Conservation (phyloP, 2,888 invertebrate species). For the Eristalis tenax region DNA sequence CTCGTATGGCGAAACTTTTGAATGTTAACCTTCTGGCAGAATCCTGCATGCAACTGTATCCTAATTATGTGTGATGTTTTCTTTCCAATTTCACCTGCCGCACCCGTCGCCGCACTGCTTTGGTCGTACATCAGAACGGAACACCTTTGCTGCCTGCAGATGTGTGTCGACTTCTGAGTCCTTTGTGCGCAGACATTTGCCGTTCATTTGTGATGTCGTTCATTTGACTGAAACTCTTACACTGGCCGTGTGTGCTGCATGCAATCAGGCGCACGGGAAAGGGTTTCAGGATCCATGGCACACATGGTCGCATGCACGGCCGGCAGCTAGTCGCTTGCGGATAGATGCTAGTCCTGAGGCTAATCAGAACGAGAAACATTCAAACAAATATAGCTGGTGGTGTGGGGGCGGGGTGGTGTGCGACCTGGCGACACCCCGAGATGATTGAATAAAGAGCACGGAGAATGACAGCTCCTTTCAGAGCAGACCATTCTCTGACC, state of each 20-base stretch:
- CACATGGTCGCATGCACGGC: not conserved
- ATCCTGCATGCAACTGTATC: conserved; percentile 33
- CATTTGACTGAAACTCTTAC: conserved; percentile 25
- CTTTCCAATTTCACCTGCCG: not conserved
- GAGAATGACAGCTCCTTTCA: conserved; percentile 3
- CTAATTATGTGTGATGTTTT: conserved; percentile 54
- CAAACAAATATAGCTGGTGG: too few relatives aligned
- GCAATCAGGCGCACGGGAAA: not conserved
- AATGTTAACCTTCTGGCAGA: conserved; percentile 10
- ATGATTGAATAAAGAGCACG: conserved; percentile 20
- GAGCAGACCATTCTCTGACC: not conserved
- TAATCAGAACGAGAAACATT: not conserved
- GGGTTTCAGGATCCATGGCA: conserved; percentile 3
- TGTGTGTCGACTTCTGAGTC: conserved; percentile 1
- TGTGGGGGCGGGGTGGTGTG: not conserved
- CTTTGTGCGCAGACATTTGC: not conserved
- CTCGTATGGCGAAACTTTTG: conserved; percentile 30
- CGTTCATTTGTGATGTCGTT: conserved; percentile 31
- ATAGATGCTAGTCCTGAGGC: not conserved
- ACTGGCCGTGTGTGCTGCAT: not conserved
- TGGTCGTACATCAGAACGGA: not conserved
- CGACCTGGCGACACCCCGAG: not conserved
- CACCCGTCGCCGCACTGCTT: not conserved
- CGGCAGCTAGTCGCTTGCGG: conserved; percentile 11
- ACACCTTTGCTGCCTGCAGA: not conserved